A percentile compares a stretch with the other conserved stretches of the same genome.
phyloP scores from a whole-genome alignment of 2,113 vertebrate genomes.

The Alethe diademata region DNA sequence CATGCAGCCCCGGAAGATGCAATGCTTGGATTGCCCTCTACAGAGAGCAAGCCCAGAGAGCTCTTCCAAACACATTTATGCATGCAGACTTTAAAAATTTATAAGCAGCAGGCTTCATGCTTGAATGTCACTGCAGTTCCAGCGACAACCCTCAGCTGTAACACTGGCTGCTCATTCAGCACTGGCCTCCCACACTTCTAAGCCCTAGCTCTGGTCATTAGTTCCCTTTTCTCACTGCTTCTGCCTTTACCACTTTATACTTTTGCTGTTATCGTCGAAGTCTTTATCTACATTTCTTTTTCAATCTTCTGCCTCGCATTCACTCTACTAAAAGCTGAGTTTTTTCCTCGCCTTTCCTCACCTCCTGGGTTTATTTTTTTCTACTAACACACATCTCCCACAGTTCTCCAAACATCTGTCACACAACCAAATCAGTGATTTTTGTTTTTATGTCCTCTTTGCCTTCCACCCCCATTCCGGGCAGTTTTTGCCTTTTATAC shows the following conservation, averaged over 20 bases:
- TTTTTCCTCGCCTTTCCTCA: not conserved
- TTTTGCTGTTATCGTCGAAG: not conserved
- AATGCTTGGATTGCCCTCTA: not conserved
- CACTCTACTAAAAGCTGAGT: not conserved
- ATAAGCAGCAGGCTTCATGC: not conserved
- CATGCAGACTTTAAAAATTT: not conserved
- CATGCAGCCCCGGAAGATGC: not conserved
- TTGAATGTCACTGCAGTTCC: not conserved
- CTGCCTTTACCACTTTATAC: rapidly evolving
- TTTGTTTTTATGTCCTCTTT: not conserved
- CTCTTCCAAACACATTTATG: not conserved
- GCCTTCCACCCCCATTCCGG: not conserved
- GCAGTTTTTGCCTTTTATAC: not conserved
- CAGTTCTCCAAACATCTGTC: not conserved
- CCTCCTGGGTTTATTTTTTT: not conserved
- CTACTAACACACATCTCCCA: not conserved
- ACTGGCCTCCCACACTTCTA: not conserved
- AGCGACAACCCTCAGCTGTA: not conserved
- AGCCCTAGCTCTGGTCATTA: not conserved
- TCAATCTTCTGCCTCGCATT: not conserved
- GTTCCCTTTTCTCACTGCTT: not conserved
- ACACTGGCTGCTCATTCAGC: not conserved
- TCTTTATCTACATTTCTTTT: not conserved
- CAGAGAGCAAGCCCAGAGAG: not conserved
- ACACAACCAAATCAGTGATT: not conserved